Base-by-base conservation (phyloP, 2,888 invertebrate genomes). In the Hermodice carunculata region DNA sequence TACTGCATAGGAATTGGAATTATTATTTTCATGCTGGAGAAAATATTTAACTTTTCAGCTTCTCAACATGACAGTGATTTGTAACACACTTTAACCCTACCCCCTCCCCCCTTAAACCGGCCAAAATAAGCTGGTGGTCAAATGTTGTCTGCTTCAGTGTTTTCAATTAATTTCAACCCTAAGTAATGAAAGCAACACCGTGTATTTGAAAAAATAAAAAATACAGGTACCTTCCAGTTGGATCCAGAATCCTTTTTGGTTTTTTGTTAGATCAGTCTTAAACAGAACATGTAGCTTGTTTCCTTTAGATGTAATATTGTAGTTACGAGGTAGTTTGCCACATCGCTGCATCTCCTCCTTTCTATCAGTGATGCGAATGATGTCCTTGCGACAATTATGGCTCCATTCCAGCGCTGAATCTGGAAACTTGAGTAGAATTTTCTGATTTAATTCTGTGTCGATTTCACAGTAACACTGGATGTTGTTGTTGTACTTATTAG, bases 381-480 rank as follows among this genome's bases (percentile, higher is more conserved):
- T 49, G 37, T 66, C 66, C 14, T 61, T 54, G 3, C 56, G 37
- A 34, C 66, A 66, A 42, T 56, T 51, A 34, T 66, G 61, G 34
- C 66, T 66, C 66, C 66, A 66, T 37, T 66, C 61, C 5, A 60
- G 51, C 51, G 48, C 34, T 42, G 51, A 60, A 52, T 60, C 60
- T 26, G 60, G 51, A 42, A 60, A 60, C 52, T 60, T 60, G 29
- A 67, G 46, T 4, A 67, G 63, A 2, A 67, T 64, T 17, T 51
- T 51, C 43, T 67, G 63, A 28, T 59, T 56, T 5, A 19, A 46
- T 32, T 59, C 59, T 11, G 67, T 67, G 34, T 59, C 32, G 29
- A 67, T 48, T 53, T 63, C 52, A 49, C 67, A 67, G 24, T 28
- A 29, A 28, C 67, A 67, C 37, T 59, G 32, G 19, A 60, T 22